Evolutionary conservation across 2,888 invertebrate genomes (phyloP).

Genomic region (Melinopterus prodromus): DNA sequence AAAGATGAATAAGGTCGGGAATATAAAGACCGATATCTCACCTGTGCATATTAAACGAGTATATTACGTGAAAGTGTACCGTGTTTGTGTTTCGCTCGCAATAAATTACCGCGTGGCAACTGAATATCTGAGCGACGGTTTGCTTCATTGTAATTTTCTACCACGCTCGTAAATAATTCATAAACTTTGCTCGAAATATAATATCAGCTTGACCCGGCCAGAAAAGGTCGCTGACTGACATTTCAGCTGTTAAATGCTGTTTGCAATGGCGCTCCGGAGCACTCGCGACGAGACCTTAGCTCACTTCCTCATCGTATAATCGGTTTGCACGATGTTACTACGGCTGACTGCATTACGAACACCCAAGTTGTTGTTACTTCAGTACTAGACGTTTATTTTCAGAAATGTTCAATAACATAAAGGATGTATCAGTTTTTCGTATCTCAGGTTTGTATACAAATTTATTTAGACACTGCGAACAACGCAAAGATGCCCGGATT

Average conservation of each 20-base stretch:
- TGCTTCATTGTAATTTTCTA: constrained; percentile 4
- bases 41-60: not conserved
- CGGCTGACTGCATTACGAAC: not conserved
- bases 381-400: too few relatives aligned
- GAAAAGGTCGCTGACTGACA: constrained; percentile 24
- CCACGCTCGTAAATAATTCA: constrained; percentile 22
- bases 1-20: not conserved
- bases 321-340: not conserved
- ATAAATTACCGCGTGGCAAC: not conserved
- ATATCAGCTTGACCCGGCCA: constrained; percentile 20
- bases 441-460: too few relatives aligned
- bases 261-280: not conserved
- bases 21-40: not conserved
- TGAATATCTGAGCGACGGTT: not conserved
- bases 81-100: not conserved
- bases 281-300: not conserved
- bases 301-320: not conserved
- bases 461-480: too few relatives aligned
- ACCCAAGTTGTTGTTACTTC: not conserved
- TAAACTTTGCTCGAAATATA: constrained; percentile 24
- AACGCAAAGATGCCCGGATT: too few relatives aligned
- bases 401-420: too few relatives aligned
- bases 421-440: too few relatives aligned
- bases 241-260: constrained; percentile 7
- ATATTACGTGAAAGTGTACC: not conserved